These are phyloP conservation scores for Pomacea canaliculata DNA, from an alignment of 2,888 invertebrate genomes.

Conservation along the genomic window DNA sequence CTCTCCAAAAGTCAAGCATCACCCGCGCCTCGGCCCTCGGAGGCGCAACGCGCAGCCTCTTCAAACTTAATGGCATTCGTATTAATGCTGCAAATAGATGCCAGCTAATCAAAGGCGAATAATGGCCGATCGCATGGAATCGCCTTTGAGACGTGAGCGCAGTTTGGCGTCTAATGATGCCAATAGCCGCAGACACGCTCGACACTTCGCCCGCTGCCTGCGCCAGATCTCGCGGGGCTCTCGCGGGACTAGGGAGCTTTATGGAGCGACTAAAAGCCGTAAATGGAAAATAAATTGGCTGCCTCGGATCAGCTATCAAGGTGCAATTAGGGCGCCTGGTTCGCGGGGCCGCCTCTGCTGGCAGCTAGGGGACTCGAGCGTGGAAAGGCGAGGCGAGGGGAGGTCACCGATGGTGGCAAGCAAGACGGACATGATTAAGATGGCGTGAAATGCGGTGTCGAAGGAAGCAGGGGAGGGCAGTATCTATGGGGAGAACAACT, in stretches of 20 bases:
- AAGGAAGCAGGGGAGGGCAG: slow-evolving; percentile 9
- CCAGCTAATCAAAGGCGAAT: slow-evolving; percentile 38
- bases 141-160: slow-evolving; percentile 36
- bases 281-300: slow-evolving; percentile 46
- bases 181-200: slow-evolving; percentile 36
- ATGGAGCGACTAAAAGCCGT: slow-evolving; percentile 44
- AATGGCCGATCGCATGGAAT: slow-evolving; percentile 39
- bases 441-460: slow-evolving; percentile 36
- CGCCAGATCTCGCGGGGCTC: slow-evolving; percentile 18
- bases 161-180: slow-evolving; percentile 39
- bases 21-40: slow-evolving; percentile 21
- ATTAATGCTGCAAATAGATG: slow-evolving; percentile 41
- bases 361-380: slow-evolving; percentile 7
- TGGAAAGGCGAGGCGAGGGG: slow-evolving; percentile 7
- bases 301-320: slow-evolving; percentile 36
- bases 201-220: slow-evolving; percentile 21
- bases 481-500: slow-evolving; percentile 29
- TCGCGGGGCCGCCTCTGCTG: slow-evolving; percentile 1
- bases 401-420: slow-evolving; percentile 28
- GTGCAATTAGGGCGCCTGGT: slow-evolving; percentile 29
- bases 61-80: slow-evolving; percentile 39
- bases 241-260: slow-evolving; percentile 39
- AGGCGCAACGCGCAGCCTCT: slow-evolving; percentile 35
- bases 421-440: slow-evolving; percentile 28
- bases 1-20: slow-evolving; percentile 37